Evolutionary conservation across 2,113 vertebrate species (phyloP).

Genomic region (Hydropotes inermis): DNA sequence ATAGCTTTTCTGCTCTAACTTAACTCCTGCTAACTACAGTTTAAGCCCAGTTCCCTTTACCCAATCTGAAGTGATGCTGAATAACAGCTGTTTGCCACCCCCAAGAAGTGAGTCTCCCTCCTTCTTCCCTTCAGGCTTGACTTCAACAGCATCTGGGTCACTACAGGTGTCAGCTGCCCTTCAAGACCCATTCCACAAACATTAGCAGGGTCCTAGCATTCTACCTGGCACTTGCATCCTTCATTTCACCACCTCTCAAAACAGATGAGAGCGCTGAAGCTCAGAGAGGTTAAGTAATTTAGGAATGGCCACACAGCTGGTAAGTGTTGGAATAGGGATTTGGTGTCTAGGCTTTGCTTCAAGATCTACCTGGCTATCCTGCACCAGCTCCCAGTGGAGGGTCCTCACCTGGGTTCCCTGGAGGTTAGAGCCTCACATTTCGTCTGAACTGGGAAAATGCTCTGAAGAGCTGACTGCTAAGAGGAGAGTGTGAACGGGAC

Average conservation of each 20-base stretch:
- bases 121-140: neutral
- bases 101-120: neutral
- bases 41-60: neutral
- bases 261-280: neutral
- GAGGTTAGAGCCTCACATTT: neutral
- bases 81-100: neutral
- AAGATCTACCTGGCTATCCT: neutral
- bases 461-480: neutral
- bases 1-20: constrained; percentile 32
- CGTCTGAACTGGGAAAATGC: neutral
- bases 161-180: constrained; percentile 48
- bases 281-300: constrained; percentile 40
- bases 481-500: neutral
- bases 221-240: neutral
- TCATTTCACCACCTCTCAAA: neutral
- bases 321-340: neutral
- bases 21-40: neutral
- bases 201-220: neutral
- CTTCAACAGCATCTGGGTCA: neutral
- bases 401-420: neutral
- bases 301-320: neutral
- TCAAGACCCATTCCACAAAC: neutral
- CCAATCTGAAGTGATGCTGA: neutral
- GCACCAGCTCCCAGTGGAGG: neutral
- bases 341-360: neutral